phyloP scores from a whole-genome alignment of 2,797 vertebrate species.

The Parambassis ranga region DNA sequence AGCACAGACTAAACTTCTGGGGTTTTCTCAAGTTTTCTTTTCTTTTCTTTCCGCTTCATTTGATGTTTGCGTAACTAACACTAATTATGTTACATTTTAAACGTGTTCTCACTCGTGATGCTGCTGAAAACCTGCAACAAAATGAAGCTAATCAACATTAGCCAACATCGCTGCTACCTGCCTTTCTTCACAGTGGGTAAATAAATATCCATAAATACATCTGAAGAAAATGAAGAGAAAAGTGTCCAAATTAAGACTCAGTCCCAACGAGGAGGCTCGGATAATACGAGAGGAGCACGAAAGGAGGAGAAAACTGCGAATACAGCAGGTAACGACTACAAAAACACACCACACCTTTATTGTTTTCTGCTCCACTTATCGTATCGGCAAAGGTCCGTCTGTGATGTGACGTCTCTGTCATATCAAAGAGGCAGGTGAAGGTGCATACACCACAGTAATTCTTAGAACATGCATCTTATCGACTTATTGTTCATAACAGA shows the following conservation, averaged over 20 bases:
- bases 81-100: background rate
- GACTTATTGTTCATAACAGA: too few relatives aligned
- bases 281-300: conserved; percentile 89
- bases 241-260: conserved; percentile 78
- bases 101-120: rapidly evolving
- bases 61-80: rapidly evolving
- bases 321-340: conserved; percentile 85
- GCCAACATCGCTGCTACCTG: background rate
- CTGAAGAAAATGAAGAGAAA: conserved; percentile 85
- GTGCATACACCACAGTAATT: too few relatives aligned
- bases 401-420: too few relatives aligned
- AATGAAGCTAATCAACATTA: background rate
- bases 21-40: too few relatives aligned
- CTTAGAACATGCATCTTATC: too few relatives aligned
- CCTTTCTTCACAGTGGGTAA: background rate
- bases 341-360: too few relatives aligned
- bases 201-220: background rate
- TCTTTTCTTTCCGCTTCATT: rapidly evolving
- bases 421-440: too few relatives aligned
- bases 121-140: rapidly evolving
- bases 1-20: background rate
- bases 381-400: too few relatives aligned
- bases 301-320: conserved; percentile 88
- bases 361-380: background rate
- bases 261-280: conserved; percentile 93